Evolutionary conservation across 2,113 vertebrate species (phyloP).

Genomic region (Peromyscus polionotus): DNA sequence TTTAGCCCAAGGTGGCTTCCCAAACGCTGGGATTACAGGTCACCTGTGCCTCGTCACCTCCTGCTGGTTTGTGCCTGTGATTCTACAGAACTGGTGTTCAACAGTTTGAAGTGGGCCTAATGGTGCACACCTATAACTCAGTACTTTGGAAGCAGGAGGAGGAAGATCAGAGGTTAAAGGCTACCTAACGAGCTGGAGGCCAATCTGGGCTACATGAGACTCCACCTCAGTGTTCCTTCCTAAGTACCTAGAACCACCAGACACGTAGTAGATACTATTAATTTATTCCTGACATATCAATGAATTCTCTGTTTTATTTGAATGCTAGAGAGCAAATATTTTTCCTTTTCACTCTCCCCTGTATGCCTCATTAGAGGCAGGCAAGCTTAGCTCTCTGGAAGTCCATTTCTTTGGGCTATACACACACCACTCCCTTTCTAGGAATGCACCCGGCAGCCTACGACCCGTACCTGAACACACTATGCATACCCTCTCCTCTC

Average conservation of each 20-base stretch:
- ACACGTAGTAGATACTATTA: background rate
- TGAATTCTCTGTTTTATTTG: background rate
- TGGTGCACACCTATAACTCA: background rate
- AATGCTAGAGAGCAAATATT: slow-evolving; percentile 32
- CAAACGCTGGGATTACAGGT: background rate
- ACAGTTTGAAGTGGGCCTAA: background rate
- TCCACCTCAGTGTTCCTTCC: background rate
- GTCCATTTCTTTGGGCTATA: background rate
- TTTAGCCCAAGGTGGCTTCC: background rate
- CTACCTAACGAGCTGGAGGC: background rate
- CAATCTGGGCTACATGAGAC: background rate
- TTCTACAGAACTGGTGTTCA: background rate
- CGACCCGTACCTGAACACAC: background rate
- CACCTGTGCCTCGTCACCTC: background rate
- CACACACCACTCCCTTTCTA: background rate
- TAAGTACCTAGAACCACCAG: background rate
- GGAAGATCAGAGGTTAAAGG: background rate
- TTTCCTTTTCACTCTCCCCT: slow-evolving; percentile 1
- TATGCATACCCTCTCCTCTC: no score
- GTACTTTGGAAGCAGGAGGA: background rate
- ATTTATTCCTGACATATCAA: background rate
- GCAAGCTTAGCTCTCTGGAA: background rate
- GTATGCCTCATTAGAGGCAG: background rate
- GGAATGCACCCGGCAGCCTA: background rate
- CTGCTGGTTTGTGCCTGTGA: slow-evolving; percentile 8